Percentiles rank a stretch among this genome's conserved stretches.
phyloP scores from a whole-genome alignment of 2,888 invertebrate species.

The Anagyrus pseudococci region DNA sequence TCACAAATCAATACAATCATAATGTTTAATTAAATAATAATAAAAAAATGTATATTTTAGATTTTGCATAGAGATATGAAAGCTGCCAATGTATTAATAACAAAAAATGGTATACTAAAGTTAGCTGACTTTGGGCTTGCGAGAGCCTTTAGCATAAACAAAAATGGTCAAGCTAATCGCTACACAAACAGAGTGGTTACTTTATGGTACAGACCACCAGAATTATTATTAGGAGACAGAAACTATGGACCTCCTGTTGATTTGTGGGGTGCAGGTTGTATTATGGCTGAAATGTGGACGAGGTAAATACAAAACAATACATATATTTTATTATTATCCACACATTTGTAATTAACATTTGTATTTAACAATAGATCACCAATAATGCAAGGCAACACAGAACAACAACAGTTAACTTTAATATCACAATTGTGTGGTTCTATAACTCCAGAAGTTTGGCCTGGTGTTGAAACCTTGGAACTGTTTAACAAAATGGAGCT shows the following conservation, averaged over 20 bases:
- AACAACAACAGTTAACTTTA: slow-evolving; percentile 92
- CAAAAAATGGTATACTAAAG: slow-evolving; percentile 92
- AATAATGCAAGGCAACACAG: slow-evolving; percentile 95
- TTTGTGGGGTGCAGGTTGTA: slow-evolving; percentile 97
- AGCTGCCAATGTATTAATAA: slow-evolving; percentile 97
- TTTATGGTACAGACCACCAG: slow-evolving; percentile 88
- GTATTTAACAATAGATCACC: slow-evolving; percentile 73
- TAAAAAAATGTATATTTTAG: no score
- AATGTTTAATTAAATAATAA: not conserved
- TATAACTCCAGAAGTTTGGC: slow-evolving; percentile 93
- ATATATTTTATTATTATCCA: not conserved
- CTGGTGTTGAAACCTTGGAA: slow-evolving; percentile 88
- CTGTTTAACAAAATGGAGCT: slow-evolving; percentile 88
- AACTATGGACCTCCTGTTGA: slow-evolving; percentile 98
- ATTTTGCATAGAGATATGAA: slow-evolving; percentile 98
- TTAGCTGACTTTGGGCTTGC: slow-evolving; percentile 98
- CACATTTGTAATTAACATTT: not conserved
- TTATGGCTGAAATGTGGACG: slow-evolving; percentile 99
- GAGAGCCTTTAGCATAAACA: slow-evolving; percentile 87
- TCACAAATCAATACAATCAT: slow-evolving; percentile 4
- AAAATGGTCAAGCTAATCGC: slow-evolving; percentile 75
- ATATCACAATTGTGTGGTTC: slow-evolving; percentile 97
- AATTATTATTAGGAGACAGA: slow-evolving; percentile 78
- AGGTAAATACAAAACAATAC: slow-evolving; percentile 60
- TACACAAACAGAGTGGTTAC: slow-evolving; percentile 99